Base-by-base conservation (phyloP, 2,113 vertebrate genomes). In the Gulo gulo region DNA sequence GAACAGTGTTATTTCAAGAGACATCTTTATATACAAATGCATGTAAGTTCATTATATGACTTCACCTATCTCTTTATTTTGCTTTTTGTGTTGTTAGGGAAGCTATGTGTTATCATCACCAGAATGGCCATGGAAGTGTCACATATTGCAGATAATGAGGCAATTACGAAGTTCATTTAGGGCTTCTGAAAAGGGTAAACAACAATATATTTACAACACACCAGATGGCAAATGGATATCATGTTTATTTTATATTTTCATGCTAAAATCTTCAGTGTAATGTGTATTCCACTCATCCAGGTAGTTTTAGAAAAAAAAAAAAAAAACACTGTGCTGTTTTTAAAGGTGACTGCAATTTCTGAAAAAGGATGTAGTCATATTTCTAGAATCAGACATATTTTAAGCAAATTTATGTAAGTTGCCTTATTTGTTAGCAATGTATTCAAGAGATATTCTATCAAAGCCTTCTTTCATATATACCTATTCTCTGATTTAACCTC, bases 171-270 rank as follows among this genome's bases (percentile, higher is more conserved):
- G 93, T 91, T 95, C 29, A 89, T 80, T 96, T 90, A 36, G 45
- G 94, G 79, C 15, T 98, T 98, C 57, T 84, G 82, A 96, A 98
- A 97, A 92, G 81, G 55, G 52, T 90, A 97, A 97, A 98, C 95
- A 98, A 21, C 6, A 88, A 87, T 95, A 93, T 36, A 59, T 97
- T 98, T 98, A 97, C 34, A 93, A 83, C 74, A 83, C 45, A 93
- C 23, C 92, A 98, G 97, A 95, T 98, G 90, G 52, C 69, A 97
- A 95, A 93, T 97, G 85, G 34, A 78, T 83, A 52, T 3, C 26
- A 79, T 96, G 63, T 90, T 98, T 88, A 50, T 34, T 96, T 94
- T 82, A 91, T 96, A 81, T 96, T 97, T 97, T 76, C 23, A 84
- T 86, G 45, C 39, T 61, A 91, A 39, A 42, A 6, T 91, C 63